Base-by-base conservation (phyloP, 2,888 invertebrate species). In the Dryococelus australis region DNA sequence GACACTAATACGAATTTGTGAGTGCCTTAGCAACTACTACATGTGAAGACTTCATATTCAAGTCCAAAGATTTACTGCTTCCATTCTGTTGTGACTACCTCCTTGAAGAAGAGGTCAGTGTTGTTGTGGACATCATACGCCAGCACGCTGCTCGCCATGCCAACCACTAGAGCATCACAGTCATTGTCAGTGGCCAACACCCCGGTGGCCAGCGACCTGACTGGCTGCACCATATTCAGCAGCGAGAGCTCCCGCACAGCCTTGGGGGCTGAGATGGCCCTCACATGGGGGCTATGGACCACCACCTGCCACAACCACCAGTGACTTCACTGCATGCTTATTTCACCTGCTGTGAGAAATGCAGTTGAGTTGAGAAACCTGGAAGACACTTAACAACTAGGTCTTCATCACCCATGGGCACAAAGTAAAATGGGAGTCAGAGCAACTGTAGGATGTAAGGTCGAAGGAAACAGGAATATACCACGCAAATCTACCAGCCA, bases 51-150 rank as follows among this genome's bases (percentile, higher is more conserved):
- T 47, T 47, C 16, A 13, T 47, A 47, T 47, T 13, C 47, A 13
- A 47, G 47, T 35, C 35, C 35, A 35, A 1, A 47, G 8, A 13
- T 47, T 10, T 10, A 47, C 10, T 16, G 8, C 47, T 47, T 16
- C 10, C 1, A 13, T 47, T 47, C 10, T 47, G 12, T 13, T 47
- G 12, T 47, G 12, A 47, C 8, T 91, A 95, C 95, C 92, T 98
- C 98, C 93, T 96, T 97, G 92, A 97, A 98, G 92, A 99, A 98
- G 0, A 98, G 92, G 91, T 99, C 98, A 27, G 96, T 95, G 92
- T 99, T 99, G 90, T 98, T 97, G 91, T 98, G 96, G 8, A 98
- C 97, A 92, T 98, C 97, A 92, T 98, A 99, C 0, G 96, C 98
- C 86, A 97, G 93, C 9, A 97, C 92, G 91, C 95, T 96, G 3